Evolutionary conservation across 1,140 invertebrate genomes (phyloP), one percentile per base, ranked within the genome.

Genomic region (Drosophila santomea): DNA sequence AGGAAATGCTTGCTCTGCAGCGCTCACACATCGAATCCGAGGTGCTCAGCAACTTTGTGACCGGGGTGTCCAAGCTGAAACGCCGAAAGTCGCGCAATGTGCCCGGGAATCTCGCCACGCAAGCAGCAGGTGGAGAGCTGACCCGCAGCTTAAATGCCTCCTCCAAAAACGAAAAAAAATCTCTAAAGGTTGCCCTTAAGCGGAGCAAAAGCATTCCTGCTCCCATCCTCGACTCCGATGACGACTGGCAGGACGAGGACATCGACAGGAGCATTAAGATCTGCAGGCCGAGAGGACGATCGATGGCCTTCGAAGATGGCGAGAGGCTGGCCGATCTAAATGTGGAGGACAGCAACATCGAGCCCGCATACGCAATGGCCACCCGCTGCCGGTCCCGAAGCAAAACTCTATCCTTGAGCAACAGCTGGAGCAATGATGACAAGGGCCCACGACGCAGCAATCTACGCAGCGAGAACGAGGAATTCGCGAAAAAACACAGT

Each of bases 391-490:
- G 64, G 1, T 62, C 66, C 0, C 80, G 77, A 50, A 88, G 84
- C 68, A 88, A 89, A 32, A 88, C 80, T 1, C 39, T 80, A 10
- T 80, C 82, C 2, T 7, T 71, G 11, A 73, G 55, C 28, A 57
- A 66, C 35, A 59, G 67, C 8, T 64, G 61, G 17, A 79, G 76
- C 45, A 74, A 58, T 14, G 84, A 88, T 20, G 83, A 83, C 6
- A 56, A 44, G 3, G 45, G 52, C 4, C 51, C 71, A 0, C 63
- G 64, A 12, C 74, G 91, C 3, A 41, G 74, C 28, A 91, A 91
- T 63, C 93, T 94, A 90, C 81, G 94, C 45, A 94, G 93, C 17
- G 93, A 94, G 76, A 95, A 94, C 83, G 93, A 94, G 20, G 94
- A 95, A 39, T 94, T 95, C 92, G 93, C 93, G 0, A 92, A 93